Evolutionary conservation across 2,113 vertebrate genomes (phyloP).

Genomic region (Astur gentilis): DNA sequence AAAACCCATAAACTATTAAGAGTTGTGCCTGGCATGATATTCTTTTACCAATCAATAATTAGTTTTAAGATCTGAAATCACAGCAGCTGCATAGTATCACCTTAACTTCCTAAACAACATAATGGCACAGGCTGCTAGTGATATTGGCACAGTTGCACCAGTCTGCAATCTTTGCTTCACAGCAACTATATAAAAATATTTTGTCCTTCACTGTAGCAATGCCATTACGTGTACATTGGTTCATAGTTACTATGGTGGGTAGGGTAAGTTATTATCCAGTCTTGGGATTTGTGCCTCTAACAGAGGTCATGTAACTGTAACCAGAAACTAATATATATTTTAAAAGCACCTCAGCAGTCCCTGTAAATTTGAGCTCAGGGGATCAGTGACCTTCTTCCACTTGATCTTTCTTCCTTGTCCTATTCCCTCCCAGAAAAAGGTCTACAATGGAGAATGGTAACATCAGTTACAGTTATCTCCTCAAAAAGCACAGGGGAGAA

Average conservation of each 20-base stretch:
- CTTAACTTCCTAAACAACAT: background rate
- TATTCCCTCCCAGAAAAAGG: background rate
- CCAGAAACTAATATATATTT: background rate
- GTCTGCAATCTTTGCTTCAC: background rate
- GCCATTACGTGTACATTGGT: rapidly evolving
- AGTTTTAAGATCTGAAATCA: background rate
- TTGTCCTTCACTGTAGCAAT: background rate
- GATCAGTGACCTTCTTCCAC: background rate
- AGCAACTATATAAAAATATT: background rate
- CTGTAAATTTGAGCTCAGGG: background rate
- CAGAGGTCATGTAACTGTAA: background rate
- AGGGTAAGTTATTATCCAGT: background rate
- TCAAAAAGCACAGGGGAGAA: background rate
- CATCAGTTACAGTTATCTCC: background rate
- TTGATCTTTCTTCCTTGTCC: background rate
- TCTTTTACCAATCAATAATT: background rate
- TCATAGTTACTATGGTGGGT: background rate
- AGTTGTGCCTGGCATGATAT: background rate
- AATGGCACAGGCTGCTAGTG: background rate
- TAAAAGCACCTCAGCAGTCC: background rate
- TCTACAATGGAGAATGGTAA: background rate
- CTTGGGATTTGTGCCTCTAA: background rate
- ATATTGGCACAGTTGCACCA: background rate
- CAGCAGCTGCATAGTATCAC: background rate
- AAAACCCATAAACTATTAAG: background rate